Evolutionary conservation across 64 coral and sea anemone species (phyloP), one percentile per base, ranked within the genome.

Genomic region (Dendronephthya gigantea): DNA sequence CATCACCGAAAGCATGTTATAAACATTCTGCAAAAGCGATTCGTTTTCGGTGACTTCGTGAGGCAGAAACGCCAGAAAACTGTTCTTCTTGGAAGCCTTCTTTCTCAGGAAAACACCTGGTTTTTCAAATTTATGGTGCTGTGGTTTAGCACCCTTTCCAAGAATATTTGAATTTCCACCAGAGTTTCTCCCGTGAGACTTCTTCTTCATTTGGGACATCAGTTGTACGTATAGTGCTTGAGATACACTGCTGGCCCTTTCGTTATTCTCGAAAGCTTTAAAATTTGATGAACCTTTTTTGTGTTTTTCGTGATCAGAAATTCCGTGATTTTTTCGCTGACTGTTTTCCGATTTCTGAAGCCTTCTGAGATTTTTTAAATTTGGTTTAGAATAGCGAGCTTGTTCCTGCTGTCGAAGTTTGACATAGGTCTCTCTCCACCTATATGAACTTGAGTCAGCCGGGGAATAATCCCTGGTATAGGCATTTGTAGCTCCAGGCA

Each of bases 31-130:
- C 30, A 79, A 39, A 35, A 79, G 72, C 9, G 32, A 16, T 79
- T 79, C 72, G 72, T 79, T 29, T 34, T 79, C 36, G 25, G 72
- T 79, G 29, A 79, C 72, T 19, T 79, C 72, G 72, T 79, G 72
- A 9, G 72, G 72, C 28, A 79, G 72, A 35, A 79, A 79, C 36
- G 72, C 72, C 72, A 79, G 17, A 35, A 79, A 79, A 19, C 72
- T 79, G 28, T 34, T 39, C 32, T 79, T 39, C 36, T 79, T 79
- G 15, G 72, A 79, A 16, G 72, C 36, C 72, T 79, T 79, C 72
- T 79, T 79, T 79, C 72, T 79, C 28, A 79, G 72, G 13, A 79
- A 79, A 3, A 79, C 36, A 9, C 72, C 72, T 36, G 31, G 72
- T 79, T 29, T 79, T 19, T 12, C 72, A 19, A 35, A 79, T 29